Conservation (phyloP, 2,797 vertebrate species). For the Gymnothorax javanicus region DNA sequence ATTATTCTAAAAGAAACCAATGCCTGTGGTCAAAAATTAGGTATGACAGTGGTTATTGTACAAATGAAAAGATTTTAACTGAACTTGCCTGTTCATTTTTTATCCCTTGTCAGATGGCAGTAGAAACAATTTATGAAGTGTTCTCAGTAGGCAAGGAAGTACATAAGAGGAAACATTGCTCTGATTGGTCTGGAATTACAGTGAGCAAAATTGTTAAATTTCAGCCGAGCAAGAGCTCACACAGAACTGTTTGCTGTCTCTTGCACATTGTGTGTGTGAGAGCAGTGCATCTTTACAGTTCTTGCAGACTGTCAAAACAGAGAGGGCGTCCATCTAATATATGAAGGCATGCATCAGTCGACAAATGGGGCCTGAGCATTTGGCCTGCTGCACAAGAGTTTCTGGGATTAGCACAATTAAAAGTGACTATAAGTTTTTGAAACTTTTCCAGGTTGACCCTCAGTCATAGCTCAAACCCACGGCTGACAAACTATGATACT, state of each 20-base stretch:
- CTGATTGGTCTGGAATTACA: conserved; percentile 1
- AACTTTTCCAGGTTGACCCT: not conserved
- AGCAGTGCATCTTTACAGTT: not conserved
- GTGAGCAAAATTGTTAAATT: not conserved
- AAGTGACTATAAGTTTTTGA: not conserved
- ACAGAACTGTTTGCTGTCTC: not conserved
- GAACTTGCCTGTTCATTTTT: not conserved
- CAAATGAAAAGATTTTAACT: not conserved
- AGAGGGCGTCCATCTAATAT: not conserved
- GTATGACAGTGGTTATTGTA: not conserved
- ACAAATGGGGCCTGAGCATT: not conserved
- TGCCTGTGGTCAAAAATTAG: not conserved
- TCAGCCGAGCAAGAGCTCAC: not conserved
- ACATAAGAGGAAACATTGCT: not conserved
- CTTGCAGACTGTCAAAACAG: conserved; percentile 8
- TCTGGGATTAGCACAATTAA: not conserved
- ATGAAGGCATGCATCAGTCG: not conserved
- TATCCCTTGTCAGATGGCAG: not conserved
- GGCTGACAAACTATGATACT: not conserved
- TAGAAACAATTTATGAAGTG: not conserved
- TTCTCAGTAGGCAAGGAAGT: not conserved
- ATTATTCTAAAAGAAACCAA: not conserved
- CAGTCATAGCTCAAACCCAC: not conserved
- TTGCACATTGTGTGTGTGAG: not conserved
- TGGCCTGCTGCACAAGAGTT: not conserved